Evolutionary conservation across 2,888 invertebrate species (phyloP).

Genomic region (Calephelis perditalis): DNA sequence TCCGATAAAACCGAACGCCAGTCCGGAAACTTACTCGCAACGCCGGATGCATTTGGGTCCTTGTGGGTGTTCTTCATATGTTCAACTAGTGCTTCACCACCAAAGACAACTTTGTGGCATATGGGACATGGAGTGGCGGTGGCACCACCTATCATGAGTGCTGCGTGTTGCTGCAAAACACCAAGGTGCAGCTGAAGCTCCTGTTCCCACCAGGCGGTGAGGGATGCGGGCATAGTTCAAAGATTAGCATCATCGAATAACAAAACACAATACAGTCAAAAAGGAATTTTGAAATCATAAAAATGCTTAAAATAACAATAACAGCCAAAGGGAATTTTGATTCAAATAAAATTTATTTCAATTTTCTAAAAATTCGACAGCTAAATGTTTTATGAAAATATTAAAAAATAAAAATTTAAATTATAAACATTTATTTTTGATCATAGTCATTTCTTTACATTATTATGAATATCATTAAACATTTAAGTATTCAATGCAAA

Average conservation of each 20-base stretch:
- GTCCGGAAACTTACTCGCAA: conserved; percentile 87
- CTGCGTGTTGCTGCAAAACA: conserved; percentile 97
- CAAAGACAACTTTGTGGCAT: conserved; percentile 96
- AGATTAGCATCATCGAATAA: conserved; percentile 58
- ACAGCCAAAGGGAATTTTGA: conserved; percentile 41
- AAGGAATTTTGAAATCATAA: conserved; percentile 45
- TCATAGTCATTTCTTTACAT: too few species aligned
- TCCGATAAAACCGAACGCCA: conserved; percentile 38
- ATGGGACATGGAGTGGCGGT: conserved; percentile 95
- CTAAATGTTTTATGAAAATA: background rate
- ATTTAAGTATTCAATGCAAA: too few species aligned
- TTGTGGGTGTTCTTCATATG: conserved; percentile 98
- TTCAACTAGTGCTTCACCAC: conserved; percentile 95
- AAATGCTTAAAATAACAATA: conserved; percentile 33
- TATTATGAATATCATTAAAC: too few species aligned
- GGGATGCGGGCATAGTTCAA: conserved; percentile 65
- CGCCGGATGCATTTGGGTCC: conserved; percentile 92
- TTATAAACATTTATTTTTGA: too few species aligned
- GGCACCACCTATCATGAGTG: conserved; percentile 93
- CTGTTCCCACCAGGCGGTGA: conserved; percentile 74
- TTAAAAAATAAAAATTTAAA: too few species aligned
- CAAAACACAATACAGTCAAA: conserved; percentile 44
- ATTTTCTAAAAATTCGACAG: background rate
- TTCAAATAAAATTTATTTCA: conserved; percentile 18
- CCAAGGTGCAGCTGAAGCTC: conserved; percentile 95